These are phyloP conservation scores for Chiloscyllium plagiosum DNA, from an alignment of 2,113 vertebrate genomes.

Conservation along the genomic window DNA sequence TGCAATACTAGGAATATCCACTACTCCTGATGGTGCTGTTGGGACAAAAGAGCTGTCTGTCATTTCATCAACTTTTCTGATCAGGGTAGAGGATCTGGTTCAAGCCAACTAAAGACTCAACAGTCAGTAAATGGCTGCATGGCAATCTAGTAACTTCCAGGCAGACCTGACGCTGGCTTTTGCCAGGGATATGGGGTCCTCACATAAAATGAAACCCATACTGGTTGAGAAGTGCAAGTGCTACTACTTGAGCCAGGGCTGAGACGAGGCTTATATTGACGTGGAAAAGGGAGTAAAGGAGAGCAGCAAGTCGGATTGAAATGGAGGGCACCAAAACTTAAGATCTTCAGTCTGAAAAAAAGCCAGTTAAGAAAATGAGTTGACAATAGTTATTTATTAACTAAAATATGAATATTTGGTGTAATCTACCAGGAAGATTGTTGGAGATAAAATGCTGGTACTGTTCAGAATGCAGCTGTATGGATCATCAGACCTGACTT, in stretches of 20 bases:
- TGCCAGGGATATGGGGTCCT: neutral
- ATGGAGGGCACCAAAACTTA: neutral
- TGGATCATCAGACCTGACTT: neutral
- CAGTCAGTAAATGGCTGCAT: neutral
- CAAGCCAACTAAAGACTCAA: neutral
- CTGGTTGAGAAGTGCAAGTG: neutral
- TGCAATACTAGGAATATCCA: neutral
- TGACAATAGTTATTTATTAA: neutral
- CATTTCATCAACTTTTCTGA: neutral
- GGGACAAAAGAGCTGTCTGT: neutral
- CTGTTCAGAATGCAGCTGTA: neutral
- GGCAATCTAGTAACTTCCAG: neutral
- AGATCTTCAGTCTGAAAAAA: neutral
- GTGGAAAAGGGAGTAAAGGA: neutral
- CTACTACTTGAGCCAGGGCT: neutral
- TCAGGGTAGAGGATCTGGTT: too few species aligned
- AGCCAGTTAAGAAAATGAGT: neutral
- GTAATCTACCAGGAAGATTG: neutral
- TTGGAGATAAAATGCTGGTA: neutral
- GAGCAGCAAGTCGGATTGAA: neutral
- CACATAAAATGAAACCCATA: neutral
- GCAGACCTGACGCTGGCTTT: neutral
- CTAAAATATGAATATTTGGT: neutral
- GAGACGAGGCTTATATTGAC: neutral
- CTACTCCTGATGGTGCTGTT: neutral